Evolutionary conservation across 2,113 vertebrate genomes (phyloP).

Genomic region (Henicopernis longicauda): DNA sequence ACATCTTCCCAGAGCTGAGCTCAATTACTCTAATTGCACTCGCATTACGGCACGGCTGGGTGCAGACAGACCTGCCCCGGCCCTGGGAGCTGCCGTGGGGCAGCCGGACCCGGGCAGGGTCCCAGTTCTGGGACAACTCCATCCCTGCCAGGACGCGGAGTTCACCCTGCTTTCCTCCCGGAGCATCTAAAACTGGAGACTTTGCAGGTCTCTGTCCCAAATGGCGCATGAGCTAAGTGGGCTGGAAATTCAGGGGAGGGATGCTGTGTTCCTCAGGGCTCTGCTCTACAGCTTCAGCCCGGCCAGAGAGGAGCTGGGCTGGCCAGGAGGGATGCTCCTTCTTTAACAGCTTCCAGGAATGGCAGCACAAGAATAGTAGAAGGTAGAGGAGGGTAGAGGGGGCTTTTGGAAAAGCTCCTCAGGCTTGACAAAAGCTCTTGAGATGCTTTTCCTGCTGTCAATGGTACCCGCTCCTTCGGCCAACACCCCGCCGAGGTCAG

Average conservation of each 20-base stretch:
- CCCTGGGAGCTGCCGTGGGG: fast-evolving
- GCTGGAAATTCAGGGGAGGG: not conserved
- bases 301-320: not conserved
- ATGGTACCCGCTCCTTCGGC: not conserved
- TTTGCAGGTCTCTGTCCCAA: not conserved
- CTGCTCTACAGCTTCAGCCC: not conserved
- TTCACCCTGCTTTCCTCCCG: not conserved
- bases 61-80: not conserved
- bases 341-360: not conserved
- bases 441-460: not conserved
- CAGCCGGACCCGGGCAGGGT: not conserved
- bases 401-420: not conserved
- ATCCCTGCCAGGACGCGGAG: fast-evolving
- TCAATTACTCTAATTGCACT: not conserved
- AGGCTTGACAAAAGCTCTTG: not conserved
- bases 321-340: not conserved
- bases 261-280: not conserved
- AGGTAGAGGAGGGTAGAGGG: not conserved
- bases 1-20: not conserved
- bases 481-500: fast-evolving
- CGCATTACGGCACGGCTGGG: fast-evolving
- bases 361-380: not conserved
- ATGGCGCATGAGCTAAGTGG: not conserved
- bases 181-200: not conserved
- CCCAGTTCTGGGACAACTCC: not conserved